Conservation (phyloP, 2,888 invertebrate genomes). For the Hyppa rectilinea region DNA sequence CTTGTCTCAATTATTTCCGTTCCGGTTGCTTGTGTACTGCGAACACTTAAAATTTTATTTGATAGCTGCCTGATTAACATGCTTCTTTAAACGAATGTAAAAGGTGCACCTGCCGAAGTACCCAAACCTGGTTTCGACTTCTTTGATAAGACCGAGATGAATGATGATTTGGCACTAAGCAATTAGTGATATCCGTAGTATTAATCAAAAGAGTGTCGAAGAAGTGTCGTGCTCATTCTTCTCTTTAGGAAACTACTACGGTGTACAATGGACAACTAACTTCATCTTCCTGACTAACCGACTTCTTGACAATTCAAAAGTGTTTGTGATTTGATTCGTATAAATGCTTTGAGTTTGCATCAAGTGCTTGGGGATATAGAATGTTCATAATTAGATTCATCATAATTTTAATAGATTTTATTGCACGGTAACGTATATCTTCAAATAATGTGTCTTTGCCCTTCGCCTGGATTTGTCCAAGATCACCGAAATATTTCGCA, state of each 20-base stretch:
- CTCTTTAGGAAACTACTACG: too few species aligned
- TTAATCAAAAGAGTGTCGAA: too few species aligned
- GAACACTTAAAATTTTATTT: constrained; percentile 36
- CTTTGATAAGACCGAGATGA: constrained; percentile 10
- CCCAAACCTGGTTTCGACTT: constrained; percentile 4
- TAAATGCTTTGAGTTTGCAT: too few species aligned
- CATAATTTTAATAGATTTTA: not conserved
- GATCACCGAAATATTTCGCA: constrained; percentile 13
- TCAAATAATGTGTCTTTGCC: not conserved
- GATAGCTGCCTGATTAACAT: constrained; percentile 36
- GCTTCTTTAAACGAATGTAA: constrained; percentile 1
- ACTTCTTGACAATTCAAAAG: too few species aligned
- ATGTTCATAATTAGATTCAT: not conserved
- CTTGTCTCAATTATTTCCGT: constrained; percentile 57
- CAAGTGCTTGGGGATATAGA: not conserved
- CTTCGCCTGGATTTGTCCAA: not conserved
- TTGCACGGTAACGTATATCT: not conserved
- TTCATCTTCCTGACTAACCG: too few species aligned
- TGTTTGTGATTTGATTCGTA: too few species aligned
- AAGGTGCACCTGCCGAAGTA: not conserved
- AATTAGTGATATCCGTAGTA: constrained; percentile 6
- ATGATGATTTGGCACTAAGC: constrained; percentile 9
- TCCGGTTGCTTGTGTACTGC: constrained; percentile 29
- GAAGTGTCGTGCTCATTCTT: too few species aligned
- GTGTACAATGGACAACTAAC: too few species aligned